Conservation (phyloP, 2,888 invertebrate genomes). For the Rhabditoides inermis region DNA sequence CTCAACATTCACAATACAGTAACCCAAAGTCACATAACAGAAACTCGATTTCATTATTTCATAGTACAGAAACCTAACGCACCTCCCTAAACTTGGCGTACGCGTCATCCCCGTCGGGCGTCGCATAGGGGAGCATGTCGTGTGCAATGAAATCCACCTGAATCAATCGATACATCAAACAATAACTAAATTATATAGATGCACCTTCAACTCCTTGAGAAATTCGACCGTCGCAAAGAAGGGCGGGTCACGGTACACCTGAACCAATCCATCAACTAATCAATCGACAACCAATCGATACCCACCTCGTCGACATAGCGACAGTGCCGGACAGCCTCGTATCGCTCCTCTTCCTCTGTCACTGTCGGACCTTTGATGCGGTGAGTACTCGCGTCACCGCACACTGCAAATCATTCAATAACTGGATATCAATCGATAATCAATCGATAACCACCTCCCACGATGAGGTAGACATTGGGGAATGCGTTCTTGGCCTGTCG, state of each 20-base stretch:
- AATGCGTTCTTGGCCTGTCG: constrained; percentile 92
- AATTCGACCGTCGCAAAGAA: constrained; percentile 85
- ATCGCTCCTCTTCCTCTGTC: constrained; percentile 87
- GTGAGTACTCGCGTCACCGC: constrained; percentile 33
- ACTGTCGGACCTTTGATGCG: constrained; percentile 63
- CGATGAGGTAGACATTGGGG: constrained; percentile 84
- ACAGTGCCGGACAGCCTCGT: constrained; percentile 80
- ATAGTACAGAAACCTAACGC: no score
- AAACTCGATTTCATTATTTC: no score
- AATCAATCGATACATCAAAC: neutral
- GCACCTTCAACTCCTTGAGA: constrained; percentile 73
- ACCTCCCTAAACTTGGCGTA: constrained; percentile 80
- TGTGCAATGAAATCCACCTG: constrained; percentile 67
- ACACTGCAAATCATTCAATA: constrained; percentile 29
- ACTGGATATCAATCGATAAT: no score
- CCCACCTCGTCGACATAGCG: constrained; percentile 95
- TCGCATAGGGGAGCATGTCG: constrained; percentile 91
- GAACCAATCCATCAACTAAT: no score
- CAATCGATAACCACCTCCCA: constrained; percentile 69
- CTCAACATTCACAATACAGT: no score
- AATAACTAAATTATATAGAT: neutral
- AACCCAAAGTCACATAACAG: no score
- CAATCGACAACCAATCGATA: no score
- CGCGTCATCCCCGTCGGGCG: constrained; percentile 66
- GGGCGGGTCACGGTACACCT: constrained; percentile 78